phyloP scores from a whole-genome alignment of 37 sponge, comb jelly and placozoan genomes.

The Dysidea cf. avara region DNA sequence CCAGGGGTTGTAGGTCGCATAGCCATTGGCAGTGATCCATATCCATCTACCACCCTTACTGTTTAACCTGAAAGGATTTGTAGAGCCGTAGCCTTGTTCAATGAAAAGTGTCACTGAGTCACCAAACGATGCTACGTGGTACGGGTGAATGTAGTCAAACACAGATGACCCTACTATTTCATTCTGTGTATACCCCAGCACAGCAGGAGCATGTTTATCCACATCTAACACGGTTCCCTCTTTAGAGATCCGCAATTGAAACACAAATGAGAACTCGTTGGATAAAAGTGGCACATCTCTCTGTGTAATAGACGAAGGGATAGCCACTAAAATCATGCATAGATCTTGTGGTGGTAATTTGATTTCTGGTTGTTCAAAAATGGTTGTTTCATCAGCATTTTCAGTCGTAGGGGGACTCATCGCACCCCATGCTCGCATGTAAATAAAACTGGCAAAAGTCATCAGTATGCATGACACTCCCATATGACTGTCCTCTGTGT shows the following conservation, averaged over 20 bases:
- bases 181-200: conserved; percentile 38
- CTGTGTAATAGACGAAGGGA: conserved; percentile 7
- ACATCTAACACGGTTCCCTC: conserved; percentile 60
- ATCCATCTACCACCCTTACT: conserved; percentile 52
- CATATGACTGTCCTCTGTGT: conserved; percentile 37
- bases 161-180: conserved; percentile 56
- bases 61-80: conserved; percentile 50
- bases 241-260: conserved; percentile 48
- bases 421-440: neutral
- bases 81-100: conserved; percentile 42
- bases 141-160: conserved; percentile 72
- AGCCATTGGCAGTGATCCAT: conserved; percentile 65
- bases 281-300: conserved; percentile 38
- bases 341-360: neutral
- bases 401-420: neutral
- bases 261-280: conserved; percentile 53
- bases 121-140: conserved; percentile 45
- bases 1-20: conserved; percentile 72
- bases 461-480: conserved; percentile 41
- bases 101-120: conserved; percentile 33
- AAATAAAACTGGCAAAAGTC: conserved; percentile 30
- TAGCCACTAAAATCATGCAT: conserved; percentile 6
- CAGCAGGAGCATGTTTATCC: conserved; percentile 52
- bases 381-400: neutral
- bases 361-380: neutral